These are phyloP conservation scores for Acanthosepion lycidas DNA, from an alignment of 2,888 invertebrate genomes.

Conservation along the genomic window DNA sequence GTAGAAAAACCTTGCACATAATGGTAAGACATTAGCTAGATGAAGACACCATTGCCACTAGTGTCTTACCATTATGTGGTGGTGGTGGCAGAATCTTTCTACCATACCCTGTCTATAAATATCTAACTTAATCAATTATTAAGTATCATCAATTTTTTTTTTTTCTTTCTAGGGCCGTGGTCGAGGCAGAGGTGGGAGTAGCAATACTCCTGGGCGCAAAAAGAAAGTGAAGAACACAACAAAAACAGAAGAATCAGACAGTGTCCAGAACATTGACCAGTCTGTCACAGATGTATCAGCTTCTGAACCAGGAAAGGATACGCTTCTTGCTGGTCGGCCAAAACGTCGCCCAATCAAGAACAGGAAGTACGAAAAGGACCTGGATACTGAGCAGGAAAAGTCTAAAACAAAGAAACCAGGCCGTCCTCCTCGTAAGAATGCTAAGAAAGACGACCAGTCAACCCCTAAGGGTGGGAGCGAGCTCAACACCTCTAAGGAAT, in stretches of 20 bases:
- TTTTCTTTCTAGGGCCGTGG: constrained; percentile 25
- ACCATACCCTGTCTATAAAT: too few relatives aligned
- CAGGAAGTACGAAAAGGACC: neutral
- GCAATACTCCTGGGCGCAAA: neutral
- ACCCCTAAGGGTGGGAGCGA: neutral
- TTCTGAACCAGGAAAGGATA: neutral
- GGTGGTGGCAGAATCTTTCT: too few relatives aligned
- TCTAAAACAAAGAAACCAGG: neutral
- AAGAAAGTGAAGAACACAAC: neutral
- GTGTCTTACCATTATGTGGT: too few relatives aligned
- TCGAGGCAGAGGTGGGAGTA: neutral
- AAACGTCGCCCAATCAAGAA: neutral
- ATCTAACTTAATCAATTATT: too few relatives aligned
- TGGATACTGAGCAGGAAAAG: neutral
- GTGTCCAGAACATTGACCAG: neutral
- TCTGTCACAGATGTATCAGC: neutral
- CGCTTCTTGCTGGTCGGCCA: neutral
- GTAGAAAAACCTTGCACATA: too few relatives aligned
- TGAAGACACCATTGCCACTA: too few relatives aligned
- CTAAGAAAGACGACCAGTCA: neutral
- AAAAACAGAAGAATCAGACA: neutral
- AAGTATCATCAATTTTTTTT: too few relatives aligned
- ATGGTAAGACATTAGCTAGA: too few relatives aligned
- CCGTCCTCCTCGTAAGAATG: neutral
- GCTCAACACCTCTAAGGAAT: neutral